These are phyloP conservation scores for Bos javanicus DNA, from an alignment of 2,113 vertebrate species.

Conservation along the genomic window DNA sequence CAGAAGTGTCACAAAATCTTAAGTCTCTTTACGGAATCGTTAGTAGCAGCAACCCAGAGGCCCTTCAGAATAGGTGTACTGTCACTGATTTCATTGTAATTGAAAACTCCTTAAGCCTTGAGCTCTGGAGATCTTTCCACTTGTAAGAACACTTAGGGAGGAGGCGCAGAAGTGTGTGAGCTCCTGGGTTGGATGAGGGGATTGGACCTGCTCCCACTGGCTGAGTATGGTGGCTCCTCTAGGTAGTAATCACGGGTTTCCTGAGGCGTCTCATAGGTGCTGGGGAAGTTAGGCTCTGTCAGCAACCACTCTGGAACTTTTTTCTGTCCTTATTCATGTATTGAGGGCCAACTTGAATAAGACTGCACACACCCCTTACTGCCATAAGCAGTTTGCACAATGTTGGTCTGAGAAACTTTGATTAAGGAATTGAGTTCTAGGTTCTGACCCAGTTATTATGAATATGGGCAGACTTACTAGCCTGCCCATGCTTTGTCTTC, in stretches of 20 bases:
- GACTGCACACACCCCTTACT: neutral
- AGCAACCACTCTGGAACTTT: neutral
- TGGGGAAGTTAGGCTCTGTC: neutral
- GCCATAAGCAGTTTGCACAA: neutral
- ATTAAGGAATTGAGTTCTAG: neutral
- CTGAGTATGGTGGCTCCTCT: neutral
- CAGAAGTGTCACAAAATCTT: neutral
- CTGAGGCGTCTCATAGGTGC: neutral
- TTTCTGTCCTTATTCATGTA: neutral
- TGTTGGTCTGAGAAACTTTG: neutral
- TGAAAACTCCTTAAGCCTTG: neutral
- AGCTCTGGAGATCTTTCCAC: neutral
- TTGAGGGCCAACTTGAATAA: neutral
- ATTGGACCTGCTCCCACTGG: neutral
- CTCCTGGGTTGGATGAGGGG: neutral
- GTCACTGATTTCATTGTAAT: slow-evolving; percentile 4
- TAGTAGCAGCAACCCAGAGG: slow-evolving; percentile 17
- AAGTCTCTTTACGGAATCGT: neutral
- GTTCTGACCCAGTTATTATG: neutral
- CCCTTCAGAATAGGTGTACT: neutral
- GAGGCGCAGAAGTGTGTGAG: neutral
- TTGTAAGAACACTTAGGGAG: neutral
- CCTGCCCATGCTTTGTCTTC: neutral
- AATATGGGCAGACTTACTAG: neutral
- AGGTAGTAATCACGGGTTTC: neutral